Base-by-base conservation (phyloP, 2,888 invertebrate species). In the Yponomeuta sedellus region DNA sequence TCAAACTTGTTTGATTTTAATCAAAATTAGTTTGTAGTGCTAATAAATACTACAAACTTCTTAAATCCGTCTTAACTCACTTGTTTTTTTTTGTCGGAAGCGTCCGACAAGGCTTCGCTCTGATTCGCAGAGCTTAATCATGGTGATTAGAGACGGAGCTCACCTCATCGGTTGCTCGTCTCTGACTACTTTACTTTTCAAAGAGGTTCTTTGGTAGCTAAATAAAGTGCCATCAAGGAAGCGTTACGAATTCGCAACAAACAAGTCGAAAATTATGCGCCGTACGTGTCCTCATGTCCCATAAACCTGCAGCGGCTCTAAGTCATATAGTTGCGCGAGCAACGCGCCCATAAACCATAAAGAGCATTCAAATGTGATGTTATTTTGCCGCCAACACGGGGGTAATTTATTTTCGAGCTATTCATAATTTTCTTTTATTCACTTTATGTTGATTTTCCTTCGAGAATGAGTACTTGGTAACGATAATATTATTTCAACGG, bases 351-450 rank as follows among this genome's bases (percentile, higher is more conserved):
- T 91, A 91, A 90, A 91, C 87, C 89, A 91, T 90, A 91, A 90
- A 90, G 85, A 83, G 89, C 88, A 91, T 91, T 91, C 90, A 90
- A 89, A 91, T 91, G 88, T 85, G 90, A 91, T 91, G 91, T 91
- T 91, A 91, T 90, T 91, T 91, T 89, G 90, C 91, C 89, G 89
- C 90, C 90, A 87, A 90, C 89, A 87, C 84, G 78, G 85, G 44
- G 83, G 88, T 90, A 91, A 91, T 91, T 91, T 91, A 91, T 91
- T 90, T 89, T 81, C 79, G 85, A 81, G 87, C 89, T 85, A 90
- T 90, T 91, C 91, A 91, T 91, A 91, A 91, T 91, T 91, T 91
- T 91, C 89, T 90, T 91, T 90, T 91, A 91, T 91, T 89, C 91
- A 91, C 90, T 91, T 91, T 91, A 91, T 91, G 91, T 91, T 91